Base-by-base conservation (phyloP, 2,113 vertebrate species). In the Charadrius vociferus region DNA sequence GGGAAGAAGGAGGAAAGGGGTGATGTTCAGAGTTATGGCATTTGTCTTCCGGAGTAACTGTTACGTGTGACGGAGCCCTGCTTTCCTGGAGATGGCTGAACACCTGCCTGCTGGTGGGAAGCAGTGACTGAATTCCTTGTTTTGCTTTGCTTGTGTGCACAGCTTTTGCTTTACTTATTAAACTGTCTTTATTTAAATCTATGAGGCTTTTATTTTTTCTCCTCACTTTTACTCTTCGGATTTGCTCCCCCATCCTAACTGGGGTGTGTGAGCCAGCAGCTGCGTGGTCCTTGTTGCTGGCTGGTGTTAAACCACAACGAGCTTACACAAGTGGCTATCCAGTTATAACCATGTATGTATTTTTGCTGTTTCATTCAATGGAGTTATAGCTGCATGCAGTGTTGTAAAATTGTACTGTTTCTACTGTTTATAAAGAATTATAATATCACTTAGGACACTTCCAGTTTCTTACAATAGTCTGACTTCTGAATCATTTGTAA, bases 271-370 rank as follows among this genome's bases (percentile, higher is more conserved):
- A 41, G 61, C 18, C 19, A 63, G 37, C 5, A 6, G 39, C 62
- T 14, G 12, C 6, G 1, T 30, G 20, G 29, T 63, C 26, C 12
- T 63, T 37, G 61, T 63, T 41, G 61, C 37, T 29, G 61, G 17
- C 26, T 41, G 37, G 27, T 17, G 12, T 63, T 63, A 39, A 39
- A 39, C 13, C 37, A 65, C 13, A 18, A 21, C 18, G 41, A 65
- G 27, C 12, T 39, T 47, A 6, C 4, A 4, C 13, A 8, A 2
- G 0, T 10, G 14, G n/a, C 20, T 39, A 24, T 24, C 47, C 13
- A 32, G 21, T 39, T 70, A 39, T 6, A 75, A 8, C 3, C 61
- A 1, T 14, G n/a, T 2, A 14, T 3, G 19, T 29, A 3, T 14
- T 65, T 67, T 26, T 68, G 39, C 21, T 22, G 3, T 37, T 88